Evolutionary conservation across 2,888 invertebrate genomes (phyloP).

Genomic region (Metellina segmentata): DNA sequence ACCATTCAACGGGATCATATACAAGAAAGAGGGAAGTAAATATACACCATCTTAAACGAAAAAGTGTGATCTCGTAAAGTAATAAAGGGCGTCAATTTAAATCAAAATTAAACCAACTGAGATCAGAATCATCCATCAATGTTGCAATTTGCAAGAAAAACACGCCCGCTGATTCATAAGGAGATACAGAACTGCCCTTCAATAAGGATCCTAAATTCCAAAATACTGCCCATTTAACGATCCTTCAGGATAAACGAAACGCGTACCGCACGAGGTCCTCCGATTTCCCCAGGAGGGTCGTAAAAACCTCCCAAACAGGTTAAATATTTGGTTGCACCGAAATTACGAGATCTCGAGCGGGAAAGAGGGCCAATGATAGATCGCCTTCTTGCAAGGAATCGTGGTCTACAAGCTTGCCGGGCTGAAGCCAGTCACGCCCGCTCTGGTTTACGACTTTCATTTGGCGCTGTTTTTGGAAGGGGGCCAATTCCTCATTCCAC

Average conservation of each 20-base stretch:
- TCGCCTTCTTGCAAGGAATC: slow-evolving; percentile 19
- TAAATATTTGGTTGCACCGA: slow-evolving; percentile 32
- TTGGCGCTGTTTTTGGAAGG: slow-evolving; percentile 30
- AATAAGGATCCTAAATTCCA: too few species aligned
- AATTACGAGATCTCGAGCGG: slow-evolving; percentile 9
- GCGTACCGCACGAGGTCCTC: not conserved
- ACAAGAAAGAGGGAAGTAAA: too few species aligned
- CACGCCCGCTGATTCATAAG: too few species aligned
- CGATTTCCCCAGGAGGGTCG: not conserved
- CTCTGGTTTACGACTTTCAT: slow-evolving; percentile 60
- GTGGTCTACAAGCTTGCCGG: not conserved
- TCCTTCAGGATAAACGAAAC: not conserved
- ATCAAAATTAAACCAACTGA: too few species aligned
- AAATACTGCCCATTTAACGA: too few species aligned
- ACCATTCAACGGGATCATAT: too few species aligned
- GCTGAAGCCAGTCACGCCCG: slow-evolving; percentile 28
- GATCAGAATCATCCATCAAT: too few species aligned
- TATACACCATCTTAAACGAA: too few species aligned
- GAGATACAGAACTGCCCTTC: too few species aligned
- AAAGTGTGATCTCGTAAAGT: too few species aligned
- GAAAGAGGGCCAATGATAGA: slow-evolving; percentile 20
- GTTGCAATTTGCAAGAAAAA: too few species aligned
- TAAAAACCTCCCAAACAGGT: slow-evolving; percentile 41
- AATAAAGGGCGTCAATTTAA: too few species aligned
- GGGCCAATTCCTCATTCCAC: slow-evolving; percentile 26